These are phyloP conservation scores for Indicator indicator DNA, from an alignment of 2,113 vertebrate species.

Conservation along the genomic window DNA sequence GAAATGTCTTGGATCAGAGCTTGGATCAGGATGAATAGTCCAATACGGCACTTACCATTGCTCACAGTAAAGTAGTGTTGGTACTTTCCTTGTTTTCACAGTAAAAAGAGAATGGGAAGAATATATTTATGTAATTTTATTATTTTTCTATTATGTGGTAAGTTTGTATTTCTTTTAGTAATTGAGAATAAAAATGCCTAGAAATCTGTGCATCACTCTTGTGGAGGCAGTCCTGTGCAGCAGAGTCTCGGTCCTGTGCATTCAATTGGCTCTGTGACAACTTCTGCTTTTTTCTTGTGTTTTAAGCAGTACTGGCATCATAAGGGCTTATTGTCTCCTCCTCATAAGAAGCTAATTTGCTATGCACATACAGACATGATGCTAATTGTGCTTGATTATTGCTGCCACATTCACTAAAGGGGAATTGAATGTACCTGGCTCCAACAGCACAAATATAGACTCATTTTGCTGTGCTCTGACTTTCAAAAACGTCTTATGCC, in stretches of 20 bases:
- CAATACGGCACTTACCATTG: not conserved
- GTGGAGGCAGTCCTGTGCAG: not conserved
- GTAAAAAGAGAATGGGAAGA: not conserved
- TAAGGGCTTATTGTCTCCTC: not conserved
- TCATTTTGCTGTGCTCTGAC: not conserved
- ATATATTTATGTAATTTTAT: not conserved
- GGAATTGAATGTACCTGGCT: rapidly evolving
- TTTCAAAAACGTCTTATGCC: not conserved
- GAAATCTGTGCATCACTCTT: not conserved
- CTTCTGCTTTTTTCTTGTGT: not conserved
- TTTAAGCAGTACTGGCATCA: not conserved
- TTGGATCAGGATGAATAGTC: not conserved
- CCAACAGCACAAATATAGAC: not conserved
- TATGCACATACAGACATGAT: rapidly evolving
- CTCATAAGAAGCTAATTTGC: not conserved
- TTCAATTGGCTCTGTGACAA: not conserved
- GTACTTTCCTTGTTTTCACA: not conserved
- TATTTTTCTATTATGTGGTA: not conserved
- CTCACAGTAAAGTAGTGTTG: not conserved
- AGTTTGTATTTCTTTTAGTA: not conserved
- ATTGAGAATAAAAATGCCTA: not conserved
- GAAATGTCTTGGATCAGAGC: not conserved
- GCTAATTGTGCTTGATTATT: not conserved
- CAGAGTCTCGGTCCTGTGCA: not conserved
- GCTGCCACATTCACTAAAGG: not conserved